These are phyloP conservation scores for Neodontobutis hainanensis DNA, from an alignment of 2,113 vertebrate genomes.

Conservation along the genomic window DNA sequence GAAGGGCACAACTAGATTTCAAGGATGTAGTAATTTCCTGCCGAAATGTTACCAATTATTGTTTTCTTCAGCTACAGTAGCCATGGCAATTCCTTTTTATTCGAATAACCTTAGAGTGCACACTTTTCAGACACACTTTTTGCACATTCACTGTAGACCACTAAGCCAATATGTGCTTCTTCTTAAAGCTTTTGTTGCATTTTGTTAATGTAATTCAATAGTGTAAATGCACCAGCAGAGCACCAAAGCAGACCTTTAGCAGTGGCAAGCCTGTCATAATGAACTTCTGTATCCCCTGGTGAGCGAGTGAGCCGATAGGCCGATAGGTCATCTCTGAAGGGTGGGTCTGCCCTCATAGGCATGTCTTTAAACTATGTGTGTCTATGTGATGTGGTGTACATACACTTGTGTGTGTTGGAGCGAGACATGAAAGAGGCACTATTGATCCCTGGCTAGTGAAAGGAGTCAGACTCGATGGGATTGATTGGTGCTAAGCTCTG, in stretches of 20 bases:
- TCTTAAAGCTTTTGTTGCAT: not conserved
- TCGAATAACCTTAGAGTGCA: not conserved
- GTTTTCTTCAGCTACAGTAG: slow-evolving; percentile 18
- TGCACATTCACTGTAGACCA: slow-evolving; percentile 4
- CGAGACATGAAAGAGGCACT: slow-evolving; percentile 70
- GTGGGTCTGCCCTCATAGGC: slow-evolving; percentile 52
- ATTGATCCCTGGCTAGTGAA: slow-evolving; percentile 72
- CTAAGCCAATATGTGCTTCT: slow-evolving; percentile 5
- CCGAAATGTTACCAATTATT: slow-evolving; percentile 23
- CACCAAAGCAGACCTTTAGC: slow-evolving; percentile 65
- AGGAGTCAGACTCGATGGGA: slow-evolving; percentile 72
- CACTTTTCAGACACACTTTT: slow-evolving; percentile 25
- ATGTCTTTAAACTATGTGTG: slow-evolving; percentile 52
- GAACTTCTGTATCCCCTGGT: slow-evolving; percentile 67
- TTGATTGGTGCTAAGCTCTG: slow-evolving; percentile 76
- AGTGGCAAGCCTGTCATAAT: slow-evolving; percentile 66
- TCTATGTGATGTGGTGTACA: slow-evolving; percentile 14
- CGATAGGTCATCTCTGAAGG: slow-evolving; percentile 73
- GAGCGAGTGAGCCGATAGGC: slow-evolving; percentile 66
- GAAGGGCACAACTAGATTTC: slow-evolving; percentile 13
- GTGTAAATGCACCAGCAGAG: slow-evolving; percentile 42
- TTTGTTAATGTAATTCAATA: slow-evolving; percentile 53
- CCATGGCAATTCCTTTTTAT: slow-evolving; percentile 14
- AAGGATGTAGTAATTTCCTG: slow-evolving; percentile 15
- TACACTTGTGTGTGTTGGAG: slow-evolving; percentile 41